These are phyloP conservation scores for Papilio machaon DNA, from an alignment of 1,140 invertebrate species.

Conservation along the genomic window DNA sequence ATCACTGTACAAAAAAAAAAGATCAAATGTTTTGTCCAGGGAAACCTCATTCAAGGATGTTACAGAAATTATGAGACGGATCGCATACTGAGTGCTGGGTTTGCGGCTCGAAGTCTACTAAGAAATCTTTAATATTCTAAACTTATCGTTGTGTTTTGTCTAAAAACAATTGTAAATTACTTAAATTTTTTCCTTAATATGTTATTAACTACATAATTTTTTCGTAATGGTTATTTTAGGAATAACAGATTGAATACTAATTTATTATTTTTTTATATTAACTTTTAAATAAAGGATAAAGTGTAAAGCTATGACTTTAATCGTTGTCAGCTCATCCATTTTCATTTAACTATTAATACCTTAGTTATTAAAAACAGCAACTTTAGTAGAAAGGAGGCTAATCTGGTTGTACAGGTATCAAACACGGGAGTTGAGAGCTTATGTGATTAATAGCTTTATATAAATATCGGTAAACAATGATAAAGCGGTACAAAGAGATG, in stretches of 20 bases:
- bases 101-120: not conserved
- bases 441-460: not conserved
- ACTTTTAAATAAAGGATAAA: too few relatives aligned
- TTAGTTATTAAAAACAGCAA: not conserved
- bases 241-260: too few relatives aligned
- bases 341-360: not conserved
- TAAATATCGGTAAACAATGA: slow-evolving; percentile 3
- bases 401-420: not conserved
- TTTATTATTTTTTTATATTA: too few relatives aligned
- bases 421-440: not conserved
- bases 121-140: not conserved
- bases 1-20: too few relatives aligned
- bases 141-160: not conserved
- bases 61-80: not conserved
- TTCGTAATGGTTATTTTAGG: too few relatives aligned
- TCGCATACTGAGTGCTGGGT: not conserved
- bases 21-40: too few relatives aligned
- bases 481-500: not conserved
- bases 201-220: not conserved
- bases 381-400: not conserved
- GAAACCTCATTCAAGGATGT: not conserved
- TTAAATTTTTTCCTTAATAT: not conserved
- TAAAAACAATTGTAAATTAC: not conserved
- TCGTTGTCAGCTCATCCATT: too few relatives aligned
- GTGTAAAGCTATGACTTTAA: too few relatives aligned